Conservation (phyloP, 2,113 vertebrate species). For the Xiphophorus couchianus region DNA sequence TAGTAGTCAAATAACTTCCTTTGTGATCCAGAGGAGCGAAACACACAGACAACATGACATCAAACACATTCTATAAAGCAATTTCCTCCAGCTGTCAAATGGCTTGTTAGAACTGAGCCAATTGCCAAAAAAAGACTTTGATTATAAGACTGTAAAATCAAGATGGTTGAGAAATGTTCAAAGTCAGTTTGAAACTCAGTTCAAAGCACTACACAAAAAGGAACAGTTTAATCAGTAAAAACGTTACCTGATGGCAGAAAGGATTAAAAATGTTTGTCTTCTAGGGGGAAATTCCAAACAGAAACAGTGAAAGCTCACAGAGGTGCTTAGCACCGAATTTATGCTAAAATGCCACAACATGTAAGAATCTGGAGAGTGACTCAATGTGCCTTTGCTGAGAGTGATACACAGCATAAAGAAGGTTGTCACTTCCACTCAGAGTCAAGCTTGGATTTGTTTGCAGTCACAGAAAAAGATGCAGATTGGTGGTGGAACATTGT, state of each 20-base stretch:
- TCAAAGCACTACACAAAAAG: conserved; percentile 27
- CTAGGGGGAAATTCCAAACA: conserved; percentile 20
- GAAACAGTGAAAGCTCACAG: conserved; percentile 43
- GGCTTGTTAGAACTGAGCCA: neutral
- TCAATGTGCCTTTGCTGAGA: conserved; percentile 71
- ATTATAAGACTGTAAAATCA: neutral
- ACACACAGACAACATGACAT: conserved; percentile 5
- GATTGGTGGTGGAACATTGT: conserved; percentile 10
- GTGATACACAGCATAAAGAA: conserved; percentile 66
- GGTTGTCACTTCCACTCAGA: conserved; percentile 65
- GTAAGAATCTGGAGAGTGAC: conserved; percentile 65
- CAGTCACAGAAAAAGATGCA: conserved; percentile 29
- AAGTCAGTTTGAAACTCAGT: conserved; percentile 7
- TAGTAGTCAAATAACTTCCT: conserved; percentile 5
- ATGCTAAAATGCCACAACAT: conserved; percentile 69
- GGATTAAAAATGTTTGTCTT: conserved; percentile 16
- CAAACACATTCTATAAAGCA: conserved; percentile 19
- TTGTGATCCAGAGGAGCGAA: conserved; percentile 16
- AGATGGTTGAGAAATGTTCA: neutral
- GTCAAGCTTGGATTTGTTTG: conserved; percentile 50
- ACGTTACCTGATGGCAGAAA: conserved; percentile 7
- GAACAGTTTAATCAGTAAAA: conserved; percentile 47
- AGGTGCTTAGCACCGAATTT: conserved; percentile 27
- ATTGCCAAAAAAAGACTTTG: neutral
- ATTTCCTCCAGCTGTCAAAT: neutral